Base-by-base conservation (phyloP, 1,140 invertebrate genomes). In the Drosophila neocordata region DNA sequence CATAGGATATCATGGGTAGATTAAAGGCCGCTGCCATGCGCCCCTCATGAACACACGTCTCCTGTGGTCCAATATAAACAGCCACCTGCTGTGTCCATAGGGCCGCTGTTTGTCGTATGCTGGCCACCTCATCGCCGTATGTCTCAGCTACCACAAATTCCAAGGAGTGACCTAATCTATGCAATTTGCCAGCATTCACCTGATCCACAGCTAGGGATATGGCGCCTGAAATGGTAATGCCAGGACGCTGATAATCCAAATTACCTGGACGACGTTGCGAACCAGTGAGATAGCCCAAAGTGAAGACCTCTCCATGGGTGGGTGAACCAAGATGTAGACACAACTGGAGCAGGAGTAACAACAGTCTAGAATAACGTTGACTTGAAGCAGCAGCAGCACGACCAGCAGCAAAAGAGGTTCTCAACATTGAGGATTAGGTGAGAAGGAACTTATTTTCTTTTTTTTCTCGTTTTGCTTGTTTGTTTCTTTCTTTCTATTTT, bases 11-110 rank as follows among this genome's bases (percentile, higher is more conserved):
- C 95, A 96, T 96, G 5, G 95, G 95, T 22, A 99, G 92, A 92
- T 99, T 98, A 91, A 99, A 98, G n/a, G 97, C 95, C 0, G 97
- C 96, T 0, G 98, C 98, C 94, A 99, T 97, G 61, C 95, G 94
- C 0, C 96, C 98, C 92, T 99, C 98, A 90, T 98, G 97, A 1
- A 97, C 94, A 91, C 98, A 99, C 0, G 97, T 98, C 92, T 98
- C 97, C 91, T 99, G 98, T 0, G 98, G 98, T 0, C 98, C 98
- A 71, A 99, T 96, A 80, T 96, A 98, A 34, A 95, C 98, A 0
- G 96, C 96, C 38, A 99, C 94, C 77, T 97, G 97, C 69, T 94
- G 93, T 24, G 94, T 95, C 97, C 97, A 98, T 5, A 99, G 92
- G 12, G 95, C 93, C 1, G 97, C 97, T 8, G 97, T 97, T 92